Base-by-base conservation (phyloP, 2,113 vertebrate species). In the Bombycilla garrulus region DNA sequence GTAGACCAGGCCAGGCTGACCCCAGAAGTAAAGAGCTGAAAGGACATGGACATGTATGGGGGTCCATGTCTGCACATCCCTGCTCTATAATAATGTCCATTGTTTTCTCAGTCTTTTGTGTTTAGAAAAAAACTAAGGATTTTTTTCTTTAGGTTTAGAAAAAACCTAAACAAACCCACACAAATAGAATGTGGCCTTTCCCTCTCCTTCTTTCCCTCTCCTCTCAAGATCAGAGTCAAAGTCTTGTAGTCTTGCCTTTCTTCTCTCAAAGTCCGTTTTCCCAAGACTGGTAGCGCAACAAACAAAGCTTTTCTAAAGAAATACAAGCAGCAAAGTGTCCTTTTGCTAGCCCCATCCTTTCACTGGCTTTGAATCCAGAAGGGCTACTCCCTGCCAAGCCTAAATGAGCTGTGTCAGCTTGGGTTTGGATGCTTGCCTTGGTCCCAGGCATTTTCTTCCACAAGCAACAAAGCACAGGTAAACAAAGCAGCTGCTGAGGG, bases 401-500 rank as follows among this genome's bases (percentile, higher is more conserved):
- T 80, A 85, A 95, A 96, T 45, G 54, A 90, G 58, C 90, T 95
- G 66, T 76, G 82, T 83, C 85, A 93, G 79, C 92, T 94, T 3
- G 10, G 35, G 31, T 80, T 95, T 95, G 82, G 88, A 92, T 0
- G 3, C 33, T 77, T 93, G 88, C 86, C 90, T 73, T 8, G 7
- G 42, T 90, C 33, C 45, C 1, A 4, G 64, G 33, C 86, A 35
- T 93, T 95, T 94, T 93, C 50, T 90, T 80, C 76, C 5, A 3
- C 71, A 54, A 44, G 54, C 53, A 78, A 86, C 73, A 78, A 70
- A 86, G 71, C 67, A 65, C 67, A 88, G 71, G 81, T 53, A 88
- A 93, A 82, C 23, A 38, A 61, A 42, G 79, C 62, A 73, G 71
- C 67, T 94, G 71, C 88, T 1, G 10, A 26, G 31, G 11, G 40